Evolutionary conservation across 2,888 invertebrate species (phyloP).

Genomic region (Troilus luridus): DNA sequence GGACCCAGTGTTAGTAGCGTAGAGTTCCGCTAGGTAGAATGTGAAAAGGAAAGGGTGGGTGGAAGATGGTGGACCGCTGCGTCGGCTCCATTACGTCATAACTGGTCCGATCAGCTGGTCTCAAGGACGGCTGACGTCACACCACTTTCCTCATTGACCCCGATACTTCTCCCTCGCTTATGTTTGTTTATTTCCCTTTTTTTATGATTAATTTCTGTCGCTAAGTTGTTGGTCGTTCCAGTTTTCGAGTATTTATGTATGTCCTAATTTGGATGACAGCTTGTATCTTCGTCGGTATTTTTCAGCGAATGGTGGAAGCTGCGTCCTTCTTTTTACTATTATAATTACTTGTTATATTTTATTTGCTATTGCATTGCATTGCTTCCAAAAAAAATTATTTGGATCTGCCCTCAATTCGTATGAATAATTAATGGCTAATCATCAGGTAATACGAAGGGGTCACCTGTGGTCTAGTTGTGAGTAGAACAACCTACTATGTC

Average conservation of each 20-base stretch:
- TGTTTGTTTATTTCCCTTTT: not conserved
- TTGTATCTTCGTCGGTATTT: not conserved
- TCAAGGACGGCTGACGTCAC: slow-evolving; percentile 40
- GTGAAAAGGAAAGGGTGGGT: not conserved
- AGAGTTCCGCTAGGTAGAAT: not conserved
- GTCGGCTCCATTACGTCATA: not conserved
- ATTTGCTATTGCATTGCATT: no score
- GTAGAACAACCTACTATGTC: no score
- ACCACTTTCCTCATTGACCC: slow-evolving; percentile 35
- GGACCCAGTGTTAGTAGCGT: not conserved
- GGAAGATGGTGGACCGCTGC: slow-evolving; percentile 16
- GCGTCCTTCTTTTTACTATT: no score
- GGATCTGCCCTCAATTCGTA: no score
- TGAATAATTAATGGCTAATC: no score
- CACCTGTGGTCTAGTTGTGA: no score
- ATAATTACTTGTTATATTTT: no score
- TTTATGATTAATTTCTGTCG: not conserved
- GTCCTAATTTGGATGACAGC: not conserved
- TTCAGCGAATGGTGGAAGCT: not conserved
- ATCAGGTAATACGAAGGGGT: no score
- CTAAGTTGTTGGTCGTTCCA: not conserved
- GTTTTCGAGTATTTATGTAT: not conserved
- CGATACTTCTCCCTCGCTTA: slow-evolving; percentile 4
- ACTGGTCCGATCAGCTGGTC: slow-evolving; percentile 29
- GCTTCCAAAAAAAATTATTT: no score